Conservation (phyloP, 2,888 invertebrate species). For the Meiosimyza platycephala region DNA sequence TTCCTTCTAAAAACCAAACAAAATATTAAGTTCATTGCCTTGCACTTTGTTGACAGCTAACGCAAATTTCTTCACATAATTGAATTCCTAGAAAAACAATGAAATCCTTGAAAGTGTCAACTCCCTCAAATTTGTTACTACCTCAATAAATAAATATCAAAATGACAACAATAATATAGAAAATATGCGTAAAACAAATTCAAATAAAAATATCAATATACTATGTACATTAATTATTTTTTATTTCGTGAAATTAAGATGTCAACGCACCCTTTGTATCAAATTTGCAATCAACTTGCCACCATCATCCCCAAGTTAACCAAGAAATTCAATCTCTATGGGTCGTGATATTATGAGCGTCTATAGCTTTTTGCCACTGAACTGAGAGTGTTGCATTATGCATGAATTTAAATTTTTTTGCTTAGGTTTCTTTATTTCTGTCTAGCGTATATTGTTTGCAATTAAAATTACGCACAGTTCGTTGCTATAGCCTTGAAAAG, state of each 20-base stretch:
- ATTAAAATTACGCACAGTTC: background rate
- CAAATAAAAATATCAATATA: too few relatives aligned
- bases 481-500: slow-evolving; percentile 32
- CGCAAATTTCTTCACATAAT: slow-evolving; percentile 12
- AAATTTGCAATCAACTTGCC: too few relatives aligned
- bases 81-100: slow-evolving; percentile 24
- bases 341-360: background rate
- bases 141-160: background rate
- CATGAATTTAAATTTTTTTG: slow-evolving; percentile 22
- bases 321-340: too few relatives aligned
- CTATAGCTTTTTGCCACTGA: background rate
- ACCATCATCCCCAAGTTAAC: too few relatives aligned
- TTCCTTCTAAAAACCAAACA: background rate
- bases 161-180: too few relatives aligned
- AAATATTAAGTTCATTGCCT: background rate
- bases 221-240: too few relatives aligned
- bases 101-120: slow-evolving; percentile 41
- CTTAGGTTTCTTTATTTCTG: background rate
- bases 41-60: background rate
- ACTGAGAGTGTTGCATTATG: slow-evolving; percentile 12
- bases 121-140: slow-evolving; percentile 19
- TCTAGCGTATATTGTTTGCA: too few relatives aligned
- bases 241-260: too few relatives aligned
- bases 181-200: too few relatives aligned
- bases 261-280: too few relatives aligned